Evolutionary conservation across 2,113 vertebrate genomes (phyloP).

Genomic region (Seriola dumerili): DNA sequence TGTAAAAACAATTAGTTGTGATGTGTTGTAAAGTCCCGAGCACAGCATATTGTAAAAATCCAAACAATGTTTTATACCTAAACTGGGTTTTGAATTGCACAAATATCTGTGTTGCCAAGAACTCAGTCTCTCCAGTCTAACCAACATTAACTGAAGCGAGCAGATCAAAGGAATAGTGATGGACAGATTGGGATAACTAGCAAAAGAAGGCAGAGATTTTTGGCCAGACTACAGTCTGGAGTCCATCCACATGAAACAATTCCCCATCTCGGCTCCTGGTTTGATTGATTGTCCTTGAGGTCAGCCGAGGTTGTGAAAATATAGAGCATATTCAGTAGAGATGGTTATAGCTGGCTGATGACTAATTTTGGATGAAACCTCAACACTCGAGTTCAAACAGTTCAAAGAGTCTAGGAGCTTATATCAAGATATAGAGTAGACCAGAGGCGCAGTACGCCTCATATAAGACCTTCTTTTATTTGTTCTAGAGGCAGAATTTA

Average conservation of each 20-base stretch:
- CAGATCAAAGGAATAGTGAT: slow-evolving; percentile 68
- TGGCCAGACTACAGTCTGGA: slow-evolving; percentile 71
- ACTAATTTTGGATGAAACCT: slow-evolving; percentile 65
- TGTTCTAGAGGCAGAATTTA: slow-evolving; percentile 10
- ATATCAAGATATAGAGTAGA: slow-evolving; percentile 40
- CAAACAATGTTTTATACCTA: slow-evolving; percentile 12
- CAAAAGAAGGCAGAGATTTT: slow-evolving; percentile 53
- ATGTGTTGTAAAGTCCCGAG: slow-evolving; percentile 22
- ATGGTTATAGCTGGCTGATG: slow-evolving; percentile 57
- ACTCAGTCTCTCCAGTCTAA: slow-evolving; percentile 33
- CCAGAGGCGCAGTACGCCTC: neutral
- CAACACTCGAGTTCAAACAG: slow-evolving; percentile 50
- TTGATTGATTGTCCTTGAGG: slow-evolving; percentile 71
- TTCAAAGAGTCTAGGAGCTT: slow-evolving; percentile 21
- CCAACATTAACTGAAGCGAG: slow-evolving; percentile 26
- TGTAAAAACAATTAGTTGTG: slow-evolving; percentile 37
- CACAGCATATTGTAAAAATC: neutral
- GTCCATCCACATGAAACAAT: slow-evolving; percentile 74
- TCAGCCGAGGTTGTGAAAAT: slow-evolving; percentile 70
- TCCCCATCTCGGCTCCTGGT: slow-evolving; percentile 55
- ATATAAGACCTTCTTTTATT: neutral
- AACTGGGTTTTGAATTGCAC: slow-evolving; percentile 32
- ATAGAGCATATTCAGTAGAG: slow-evolving; percentile 51
- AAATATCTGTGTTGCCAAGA: slow-evolving; percentile 47
- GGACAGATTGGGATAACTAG: slow-evolving; percentile 69